Base-by-base conservation (phyloP, 30 jellyfish, hydroid and myxozoan genomes). In the Hydra vulgaris region DNA sequence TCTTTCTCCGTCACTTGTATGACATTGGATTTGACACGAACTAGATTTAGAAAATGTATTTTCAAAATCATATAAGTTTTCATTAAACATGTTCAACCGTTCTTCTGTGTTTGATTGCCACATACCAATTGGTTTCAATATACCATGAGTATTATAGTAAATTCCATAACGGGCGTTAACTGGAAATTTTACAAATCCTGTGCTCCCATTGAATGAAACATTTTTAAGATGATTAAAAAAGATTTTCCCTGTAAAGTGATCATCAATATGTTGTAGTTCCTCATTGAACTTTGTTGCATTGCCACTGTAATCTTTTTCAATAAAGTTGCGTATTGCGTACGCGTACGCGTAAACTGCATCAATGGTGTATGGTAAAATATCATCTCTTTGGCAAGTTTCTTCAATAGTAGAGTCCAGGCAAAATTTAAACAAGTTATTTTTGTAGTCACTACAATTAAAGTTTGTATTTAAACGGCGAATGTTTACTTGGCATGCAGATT, bases 331-430 rank as follows among this genome's bases (percentile, higher is more conserved):
- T 27, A 85, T 74, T 21, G 97, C 97, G 72, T 80, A 67, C 26
- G 97, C 97, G 68, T 80, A 79, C 21, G 97, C 92, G 27, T 81
- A 89, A 3, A 89, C 87, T 8, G 97, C 95, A 77, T 89, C 97
- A 26, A 89, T 89, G 27, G 82, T 88, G 76, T 84, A 85, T 8
- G 95, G 85, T 17, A 89, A 80, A 66, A 84, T 84, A 84, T 89
- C 97, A 26, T 89, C 97, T 5, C 55, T 70, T 23, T 78, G 88
- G 70, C 97, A 89, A 24, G 87, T 70, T 22, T 24, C 77, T 25
- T 61, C 87, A 54, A 21, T 61, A 21, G 85, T 54, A 18, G 54
- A 24, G 21, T 23, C 25, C 5, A 21, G 76, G 15, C 76, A 69
- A 23, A 69, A 69, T 69, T 23, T 23, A 23, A 69, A 69, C 76